Percentiles rank a stretch among this genome's conserved stretches.
Evolutionary conservation across 2,797 vertebrate species (phyloP).

Genomic region (Myiotriccus ornatus): DNA sequence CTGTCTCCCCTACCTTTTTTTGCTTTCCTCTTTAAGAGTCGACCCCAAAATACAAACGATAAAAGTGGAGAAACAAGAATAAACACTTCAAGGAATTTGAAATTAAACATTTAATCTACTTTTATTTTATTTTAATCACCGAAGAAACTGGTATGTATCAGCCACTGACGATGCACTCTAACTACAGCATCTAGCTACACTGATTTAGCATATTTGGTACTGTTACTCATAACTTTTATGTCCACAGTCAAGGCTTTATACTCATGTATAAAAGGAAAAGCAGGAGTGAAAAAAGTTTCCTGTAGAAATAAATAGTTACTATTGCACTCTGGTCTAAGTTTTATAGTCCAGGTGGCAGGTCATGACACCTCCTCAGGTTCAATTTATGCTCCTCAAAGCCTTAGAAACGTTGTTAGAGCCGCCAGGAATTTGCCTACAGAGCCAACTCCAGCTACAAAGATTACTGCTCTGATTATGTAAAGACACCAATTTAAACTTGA

Average conservation of each 20-base stretch:
- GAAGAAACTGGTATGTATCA: neutral
- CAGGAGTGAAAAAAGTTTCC: neutral
- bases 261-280: neutral
- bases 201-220: neutral
- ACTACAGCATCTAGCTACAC: neutral
- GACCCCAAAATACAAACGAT: neutral
- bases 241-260: neutral
- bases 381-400: slow-evolving; percentile 15
- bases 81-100: neutral
- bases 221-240: neutral
- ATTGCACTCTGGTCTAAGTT: neutral
- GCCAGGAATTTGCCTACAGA: slow-evolving; percentile 38
- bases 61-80: neutral
- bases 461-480: neutral
- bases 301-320: neutral
- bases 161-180: rapidly evolving
- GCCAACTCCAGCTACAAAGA: neutral
- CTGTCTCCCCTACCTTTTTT: rapidly evolving
- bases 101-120: neutral
- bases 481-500: slow-evolving; percentile 2
- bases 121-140: neutral
- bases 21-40: neutral
- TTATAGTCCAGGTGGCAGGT: slow-evolving; percentile 11
- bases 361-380: slow-evolving; percentile 9
- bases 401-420: slow-evolving; percentile 2